Conservation (phyloP, 2,888 invertebrate genomes). For the Polietes domitor region DNA sequence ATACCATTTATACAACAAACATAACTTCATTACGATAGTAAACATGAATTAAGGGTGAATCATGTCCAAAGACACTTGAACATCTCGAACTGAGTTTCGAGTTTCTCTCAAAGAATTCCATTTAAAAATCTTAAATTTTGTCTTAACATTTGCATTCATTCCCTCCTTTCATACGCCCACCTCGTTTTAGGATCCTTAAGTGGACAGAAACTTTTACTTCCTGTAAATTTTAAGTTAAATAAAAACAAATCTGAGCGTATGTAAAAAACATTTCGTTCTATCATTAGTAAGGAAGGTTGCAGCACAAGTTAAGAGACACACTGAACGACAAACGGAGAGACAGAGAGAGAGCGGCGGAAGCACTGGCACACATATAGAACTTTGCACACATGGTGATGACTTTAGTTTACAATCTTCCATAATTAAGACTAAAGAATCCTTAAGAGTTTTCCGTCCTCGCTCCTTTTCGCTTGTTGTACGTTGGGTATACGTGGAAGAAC, state of each 20-base stretch:
- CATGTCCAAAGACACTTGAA: no score
- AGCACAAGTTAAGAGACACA: background rate
- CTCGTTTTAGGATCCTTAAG: conserved; percentile 1
- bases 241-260: conserved; percentile 10
- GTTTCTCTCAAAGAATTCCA: background rate
- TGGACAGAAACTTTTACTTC: conserved; percentile 22
- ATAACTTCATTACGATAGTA: no score
- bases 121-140: background rate
- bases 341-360: background rate
- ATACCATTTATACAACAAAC: no score
- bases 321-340: background rate
- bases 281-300: conserved; percentile 6
- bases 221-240: conserved; percentile 25
- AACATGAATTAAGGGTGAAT: no score
- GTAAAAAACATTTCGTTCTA: conserved; percentile 4
- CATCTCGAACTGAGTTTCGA: no score
- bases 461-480: background rate
- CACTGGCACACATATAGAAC: background rate
- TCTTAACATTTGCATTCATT: background rate
- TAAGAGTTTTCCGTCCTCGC: conserved; percentile 16
- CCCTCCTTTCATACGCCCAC: background rate
- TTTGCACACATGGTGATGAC: conserved; percentile 35
- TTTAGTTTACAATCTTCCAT: conserved; percentile 57
- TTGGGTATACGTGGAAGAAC: background rate
- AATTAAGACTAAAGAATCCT: conserved; percentile 58